Evolutionary conservation across 2,113 vertebrate genomes (phyloP), one percentile per base, ranked within the genome.

Genomic region (Nannospalax galili): DNA sequence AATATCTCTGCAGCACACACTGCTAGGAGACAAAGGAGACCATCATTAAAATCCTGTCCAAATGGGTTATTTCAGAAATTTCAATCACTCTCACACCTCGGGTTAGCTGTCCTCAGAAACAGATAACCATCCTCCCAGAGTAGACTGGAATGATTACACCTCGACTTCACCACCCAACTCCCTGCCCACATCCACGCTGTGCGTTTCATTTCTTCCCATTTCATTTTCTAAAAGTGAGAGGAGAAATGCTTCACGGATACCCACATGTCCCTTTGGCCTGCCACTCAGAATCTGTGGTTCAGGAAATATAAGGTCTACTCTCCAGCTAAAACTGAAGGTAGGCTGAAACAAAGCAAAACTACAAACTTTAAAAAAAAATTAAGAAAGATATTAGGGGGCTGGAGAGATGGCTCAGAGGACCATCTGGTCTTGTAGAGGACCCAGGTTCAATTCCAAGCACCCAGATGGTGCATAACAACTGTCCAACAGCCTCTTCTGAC

Each of bases 1-100:
- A 94, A 58, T 85, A 84, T 85, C 92, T 94, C 92, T 92, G 81
- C 78, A 0, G 79, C 92, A 30, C 35, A 88, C 92, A 95, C 91
- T 91, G 95, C 84, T 86, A 89, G 94, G 94, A 88, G 95, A 92
- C 94, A 95, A 88, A 96, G 32, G 78, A 92, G 97, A 84, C 64
- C 89, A 94, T 92, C 82, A 91, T 96, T 94, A 96, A 95, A 96
- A 91, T 79, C 69, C 58, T 73, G 17, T 74, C 88, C 82, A 79
- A 92, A 88, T 0, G 58, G 82, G 52, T 84, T 92, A 89, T 95
- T 96, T 95, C 84, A 91, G 89, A 93, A 91, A 86, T 95, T 91
- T 95, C 95, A 86, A 67, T 97, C 94, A 91, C 80, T 93, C 89
- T 86, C 56, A 86, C 62, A 88, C 42, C 74, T 96, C 24, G 2